phyloP scores from a whole-genome alignment of 2,113 vertebrate species.

The Platysteira castanea region DNA sequence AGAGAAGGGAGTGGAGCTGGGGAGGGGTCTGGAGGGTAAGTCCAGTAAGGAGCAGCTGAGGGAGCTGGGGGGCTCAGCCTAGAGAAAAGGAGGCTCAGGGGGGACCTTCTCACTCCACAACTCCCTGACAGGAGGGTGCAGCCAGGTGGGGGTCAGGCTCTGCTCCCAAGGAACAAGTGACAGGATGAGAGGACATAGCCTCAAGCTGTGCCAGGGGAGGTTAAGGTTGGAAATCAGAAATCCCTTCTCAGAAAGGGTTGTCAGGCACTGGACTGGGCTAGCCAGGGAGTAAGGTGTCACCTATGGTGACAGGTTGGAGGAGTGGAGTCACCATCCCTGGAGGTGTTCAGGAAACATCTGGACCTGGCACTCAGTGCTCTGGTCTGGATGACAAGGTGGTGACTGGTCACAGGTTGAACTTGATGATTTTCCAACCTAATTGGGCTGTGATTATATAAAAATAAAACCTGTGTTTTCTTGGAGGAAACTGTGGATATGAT shows the following conservation, averaged over 20 bases:
- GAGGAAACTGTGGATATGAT: background rate
- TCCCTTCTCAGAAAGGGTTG: background rate
- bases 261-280: background rate
- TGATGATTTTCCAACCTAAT: background rate
- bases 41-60: background rate
- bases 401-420: background rate
- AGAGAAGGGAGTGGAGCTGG: background rate
- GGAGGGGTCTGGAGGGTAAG: background rate
- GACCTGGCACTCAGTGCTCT: background rate
- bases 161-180: background rate
- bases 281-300: background rate
- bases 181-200: background rate
- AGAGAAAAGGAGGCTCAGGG: background rate
- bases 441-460: background rate
- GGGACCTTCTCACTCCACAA: background rate
- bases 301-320: too few species aligned
- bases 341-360: rapidly evolving
- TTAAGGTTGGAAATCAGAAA: background rate
- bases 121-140: background rate
- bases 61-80: background rate
- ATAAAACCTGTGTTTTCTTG: background rate
- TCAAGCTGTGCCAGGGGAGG: background rate
- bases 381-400: background rate
- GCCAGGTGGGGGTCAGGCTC: background rate
- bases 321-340: background rate